Base-by-base conservation (phyloP, 2,113 vertebrate genomes). In the Suricata suricatta region DNA sequence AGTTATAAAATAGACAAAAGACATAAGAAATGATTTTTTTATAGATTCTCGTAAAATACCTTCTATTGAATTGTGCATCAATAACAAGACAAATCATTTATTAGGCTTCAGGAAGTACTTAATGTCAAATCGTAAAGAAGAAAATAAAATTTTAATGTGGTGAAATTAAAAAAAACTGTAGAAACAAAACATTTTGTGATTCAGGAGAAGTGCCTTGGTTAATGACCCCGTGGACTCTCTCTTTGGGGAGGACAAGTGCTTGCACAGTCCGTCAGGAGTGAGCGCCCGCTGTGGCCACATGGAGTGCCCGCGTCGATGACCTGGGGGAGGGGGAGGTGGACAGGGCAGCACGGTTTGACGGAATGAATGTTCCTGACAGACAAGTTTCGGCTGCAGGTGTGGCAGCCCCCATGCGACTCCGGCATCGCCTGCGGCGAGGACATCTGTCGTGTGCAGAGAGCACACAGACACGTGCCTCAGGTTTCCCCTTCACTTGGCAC, bases 401-500 rank as follows among this genome's bases (percentile, higher is more conserved):
- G 27, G 63, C 41, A 69, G 19, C 63, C 74, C 0, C 1, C 12
- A 83, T 86, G 66, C 38, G 60, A 72, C 83, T 93, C 52, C 96
- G 97, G 80, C 97, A 93, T 96, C 89, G 57, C 95, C 97, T 97
- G 92, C 38, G 87, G 72, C 90, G 77, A 76, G 91, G 85, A 17
- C 57, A 44, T 89, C 81, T 88, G 35, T 8, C 92, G 69, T 93
- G 92, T 79, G 96, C 86, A 95, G 88, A 87, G 63, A 94, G 88
- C 82, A 17, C 35, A n/a, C 54, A 86, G 89, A 95, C 96, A 98
- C 5, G 29, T 95, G 94, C 96, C 72, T 77, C 95, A 98, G 97
- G 96, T 96, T 96, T 93, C 38, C 35, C 50, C 57, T 96, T 57
- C 92, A 12, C 35, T 87, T 87, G 97, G 96, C 91, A 85, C 52